Base-by-base conservation (phyloP, 2,797 vertebrate species). In the Cossypha heuglini region DNA sequence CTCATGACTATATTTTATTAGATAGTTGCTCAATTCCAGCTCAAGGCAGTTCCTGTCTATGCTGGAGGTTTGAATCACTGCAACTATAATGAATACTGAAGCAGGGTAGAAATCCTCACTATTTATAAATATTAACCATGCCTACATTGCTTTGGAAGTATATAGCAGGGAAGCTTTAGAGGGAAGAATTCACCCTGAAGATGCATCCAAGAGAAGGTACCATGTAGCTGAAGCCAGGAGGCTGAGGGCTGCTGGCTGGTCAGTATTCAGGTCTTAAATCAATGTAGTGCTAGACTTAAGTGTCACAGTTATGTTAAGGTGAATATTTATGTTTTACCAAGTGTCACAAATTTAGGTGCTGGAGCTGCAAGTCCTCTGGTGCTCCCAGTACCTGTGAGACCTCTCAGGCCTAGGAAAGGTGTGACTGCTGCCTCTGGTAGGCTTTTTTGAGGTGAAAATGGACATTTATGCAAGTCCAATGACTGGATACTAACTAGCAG, bases 1-100 rank as follows among this genome's bases (percentile, higher is more conserved):
- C 75, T 91, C 72, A 68, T 49, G 13, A 54, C 45, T 93, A 12
- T 76, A 76, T 92, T 83, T 92, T 88, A 86, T 79, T 91, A 74
- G 42, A 43, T 42, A 71, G 42, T 82, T 86, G 33, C 57, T 86
- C 42, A 37, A 38, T 57, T 93, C 86, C 78, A 82, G 80, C 83
- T 87, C 67, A 81, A 68, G 88, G 80, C 74, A 85, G 38, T 92
- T 86, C 86, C 71, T 85, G 80, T 21, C 63, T 92, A 3, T 87
- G 88, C 55, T 77, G 59, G 58, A 76, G 57, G 63, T 86, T 89
- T 91, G 67, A 93, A 82, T 63, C 46, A 64, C 63, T 86, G 45
- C 38, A 85, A 26, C 19, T 28, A 15, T 72, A 78, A 86, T 52
- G 26, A 86, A 38, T n/a, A 26, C 26, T 82, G 74, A 89, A 87